Base-by-base conservation (phyloP, 2,888 invertebrate species). In the Acanthococcus lagerstroemiae region DNA sequence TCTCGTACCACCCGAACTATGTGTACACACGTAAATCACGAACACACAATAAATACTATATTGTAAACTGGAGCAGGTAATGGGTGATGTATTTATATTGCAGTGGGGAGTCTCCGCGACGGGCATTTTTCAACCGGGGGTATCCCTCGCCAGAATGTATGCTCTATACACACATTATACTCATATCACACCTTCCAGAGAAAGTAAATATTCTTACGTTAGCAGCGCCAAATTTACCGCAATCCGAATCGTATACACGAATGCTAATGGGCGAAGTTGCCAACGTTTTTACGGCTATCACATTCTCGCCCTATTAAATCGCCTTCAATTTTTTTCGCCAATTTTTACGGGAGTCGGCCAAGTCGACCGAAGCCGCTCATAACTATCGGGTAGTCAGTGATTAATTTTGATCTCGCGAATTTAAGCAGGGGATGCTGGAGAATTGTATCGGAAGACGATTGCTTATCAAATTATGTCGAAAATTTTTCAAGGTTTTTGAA, bases 41-140 rank as follows among this genome's bases (percentile, higher is more conserved):
- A 52, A 63, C 63, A n/a, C n/a, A 52, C 63, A 52, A 63, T 63
- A 63, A 63, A 63, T 63, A 52, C 63, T 30, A 15, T 27, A 61
- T 22, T 63, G 44, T 63, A 63, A 63, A 63, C 50, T 63, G 63
- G 63, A 63, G 63, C 63, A 54, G 37, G 63, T 63, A 63, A 63
- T 54, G 25, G 54, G 52, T 63, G 63, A 54, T 63, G 63, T 63
- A 63, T 63, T 63, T 63, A 63, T 63, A 63, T 63, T 52, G 30
- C 63, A 63, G 63, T 63, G 63, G 63, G 63, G 63, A 37, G 63
- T 37, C 19, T 46, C 60, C n/a, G 60, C 19, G 46, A 4, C 46
- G 48, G 26, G 60, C 27, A 27, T 63, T 63, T 61, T 54, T 27
- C 27, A 52, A 24, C 24, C 21, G 54, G 50, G 37, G 52, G 63